Conservation (phyloP, 2,888 invertebrate genomes). For the Petrolisthes manimaculis region DNA sequence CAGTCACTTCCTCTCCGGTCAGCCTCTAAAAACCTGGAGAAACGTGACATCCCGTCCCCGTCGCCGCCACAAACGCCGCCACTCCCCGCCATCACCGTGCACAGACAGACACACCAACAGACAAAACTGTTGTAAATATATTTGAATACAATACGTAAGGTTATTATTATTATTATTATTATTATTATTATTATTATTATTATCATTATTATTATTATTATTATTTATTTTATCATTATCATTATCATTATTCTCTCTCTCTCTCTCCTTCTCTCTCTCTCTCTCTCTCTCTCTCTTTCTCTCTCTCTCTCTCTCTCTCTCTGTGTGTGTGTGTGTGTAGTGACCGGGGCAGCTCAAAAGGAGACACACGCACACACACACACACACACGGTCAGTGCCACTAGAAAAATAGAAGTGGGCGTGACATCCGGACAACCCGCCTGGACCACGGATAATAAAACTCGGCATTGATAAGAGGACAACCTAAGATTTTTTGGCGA, state of each 20-base stretch:
- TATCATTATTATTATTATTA: not conserved
- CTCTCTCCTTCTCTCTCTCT: not conserved
- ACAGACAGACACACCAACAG: not conserved
- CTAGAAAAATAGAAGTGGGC: too few relatives aligned
- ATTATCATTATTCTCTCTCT: not conserved
- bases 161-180: too few relatives aligned
- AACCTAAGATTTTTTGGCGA: not conserved
- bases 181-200: not conserved
- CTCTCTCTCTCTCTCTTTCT: not conserved
- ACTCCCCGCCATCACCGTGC: not conserved
- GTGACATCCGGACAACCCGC: slow-evolving; percentile 6
- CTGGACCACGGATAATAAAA: not conserved
- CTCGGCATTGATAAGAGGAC: not conserved
- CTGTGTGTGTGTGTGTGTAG: not conserved
- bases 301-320: not conserved
- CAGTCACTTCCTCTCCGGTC: too few relatives aligned
- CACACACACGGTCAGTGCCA: too few relatives aligned
- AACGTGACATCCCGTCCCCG: not conserved
- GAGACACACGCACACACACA: too few relatives aligned
- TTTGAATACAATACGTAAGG: too few relatives aligned
- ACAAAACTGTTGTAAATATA: too few relatives aligned
- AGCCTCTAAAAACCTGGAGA: too few relatives aligned
- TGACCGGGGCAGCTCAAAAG: too few relatives aligned
- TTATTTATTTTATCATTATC: not conserved
- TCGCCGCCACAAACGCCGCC: not conserved